Evolutionary conservation across 2,888 invertebrate species (phyloP), one percentile per base, ranked within the genome.

Genomic region (Andrena fulva): DNA sequence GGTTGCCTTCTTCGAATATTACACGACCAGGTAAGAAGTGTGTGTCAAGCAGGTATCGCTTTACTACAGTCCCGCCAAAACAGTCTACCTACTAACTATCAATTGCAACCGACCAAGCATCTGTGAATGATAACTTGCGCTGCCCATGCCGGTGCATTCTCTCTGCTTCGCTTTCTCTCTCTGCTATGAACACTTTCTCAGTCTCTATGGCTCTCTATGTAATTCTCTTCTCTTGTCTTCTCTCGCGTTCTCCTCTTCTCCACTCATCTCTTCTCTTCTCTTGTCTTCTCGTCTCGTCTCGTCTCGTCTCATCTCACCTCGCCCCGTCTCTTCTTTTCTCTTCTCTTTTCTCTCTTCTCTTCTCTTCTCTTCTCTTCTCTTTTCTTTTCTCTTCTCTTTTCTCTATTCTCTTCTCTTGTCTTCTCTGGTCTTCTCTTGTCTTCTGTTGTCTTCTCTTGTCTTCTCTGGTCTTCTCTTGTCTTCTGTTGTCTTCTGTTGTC

Each of bases 1-100:
- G 92, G 97, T 97, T 85, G 97, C 97, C 72, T 96, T 97, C 95
- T 97, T 97, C 95, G 97, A 97, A 94, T 97, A 97, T 93, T 97
- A 97, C 94, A 96, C 96, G 80, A 95, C 96, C 91, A 96, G 96
- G 96, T 96, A 95, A 95, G 88, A 77, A 72, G 77, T 33, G 66
- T 80, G 63, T 27, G 67, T 82, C 27, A 50, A 68, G 42, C 52
- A 52, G 66, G 64, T 12, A 59, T 35, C 50, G 68, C 20, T 42
- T 48, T 62, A 48, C 33, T 31, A 56, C 24, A 62, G 29, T 33
- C 60, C 29, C 31, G 29, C 29, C 31, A 33, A 68, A 54, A 52
- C 60, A 60, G 31, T 35, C 7, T 35, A 42, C n/a, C 27, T 42
- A 29, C n/a, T 16, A 42, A 16, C 42, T 35, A 27, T 56, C 56